Base-by-base conservation (phyloP, 2,113 vertebrate species). In the Entelurus aequoreus region DNA sequence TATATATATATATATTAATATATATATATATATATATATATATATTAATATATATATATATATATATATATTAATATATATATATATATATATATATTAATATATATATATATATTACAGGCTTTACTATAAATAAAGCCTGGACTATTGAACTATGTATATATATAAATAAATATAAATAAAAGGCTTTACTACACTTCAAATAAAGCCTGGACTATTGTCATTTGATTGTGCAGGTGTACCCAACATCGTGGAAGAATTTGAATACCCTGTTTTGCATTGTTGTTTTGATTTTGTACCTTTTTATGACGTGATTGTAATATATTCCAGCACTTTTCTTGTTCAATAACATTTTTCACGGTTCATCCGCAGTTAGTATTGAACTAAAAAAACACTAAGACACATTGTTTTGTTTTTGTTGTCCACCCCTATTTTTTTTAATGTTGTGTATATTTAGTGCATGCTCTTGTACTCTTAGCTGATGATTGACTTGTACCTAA, bases 311-410 rank as follows among this genome's bases (percentile, higher is more conserved):
- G 42, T 73, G 38, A 73, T 60, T 74, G 62, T 77, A 46, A 46
- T 48, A 50, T 72, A 66, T 72, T 75, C 75, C 55, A 76, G 85
- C 85, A 86, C 85, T 84, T 84, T 84, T 80, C 4, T 57, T 48
- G 42, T 46, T 46, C 12, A 12, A 46, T 49, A 38, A 56, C 54
- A 8, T 49, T 13, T 36, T 53, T 57, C 6, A 37, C 70, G 63
- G 67, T 59, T 58, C 50, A 9, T 71, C 56, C 66, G 55, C 42
- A 46, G 42, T 5, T 46, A 46, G 58, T 72, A 63, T 54, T 68
- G 6, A 49, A 42, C 4, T 4, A 46, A 46, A 46, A 46, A 4
- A 72, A 73, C 74, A 78, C 72, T 76, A 67, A 63, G 37, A 67
- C 68, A 69, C 50, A 10, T 2, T 3, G 8, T 54, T 28, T 54